Conservation (phyloP, 2,888 invertebrate genomes). For the Gortyna flavago region DNA sequence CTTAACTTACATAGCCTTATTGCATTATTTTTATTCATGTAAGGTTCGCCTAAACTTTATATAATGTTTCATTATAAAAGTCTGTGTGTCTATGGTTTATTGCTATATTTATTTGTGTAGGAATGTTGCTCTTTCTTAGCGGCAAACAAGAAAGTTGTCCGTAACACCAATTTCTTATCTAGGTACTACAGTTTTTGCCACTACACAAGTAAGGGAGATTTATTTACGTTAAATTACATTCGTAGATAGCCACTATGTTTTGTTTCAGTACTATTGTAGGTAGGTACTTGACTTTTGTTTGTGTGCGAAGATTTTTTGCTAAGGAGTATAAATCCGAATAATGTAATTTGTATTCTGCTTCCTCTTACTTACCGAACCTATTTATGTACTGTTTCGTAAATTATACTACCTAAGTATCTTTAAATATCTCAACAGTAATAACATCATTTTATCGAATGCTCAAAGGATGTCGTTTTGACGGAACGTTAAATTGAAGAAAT, state of each 20-base stretch:
- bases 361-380: neutral
- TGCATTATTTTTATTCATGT: neutral
- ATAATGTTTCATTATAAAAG: conserved; percentile 18
- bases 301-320: conserved; percentile 15
- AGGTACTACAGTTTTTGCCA: conserved; percentile 60
- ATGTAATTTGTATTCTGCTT: conserved; percentile 1
- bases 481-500: neutral
- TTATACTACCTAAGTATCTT: neutral
- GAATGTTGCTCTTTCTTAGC: conserved; percentile 36
- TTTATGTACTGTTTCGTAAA: neutral
- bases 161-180: conserved; percentile 63
- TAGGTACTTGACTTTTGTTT: conserved; percentile 23
- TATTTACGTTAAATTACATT: conserved; percentile 58
- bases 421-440: neutral
- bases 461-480: neutral
- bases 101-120: conserved; percentile 50
- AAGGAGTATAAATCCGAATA: neutral
- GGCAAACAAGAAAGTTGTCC: conserved; percentile 59
- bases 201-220: conserved; percentile 56
- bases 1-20: neutral
- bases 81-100: conserved; percentile 42
- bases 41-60: conserved; percentile 13
- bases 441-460: neutral
- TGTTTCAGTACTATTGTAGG: too few species aligned
- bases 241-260: conserved; percentile 46